phyloP scores from a whole-genome alignment of 2,888 invertebrate species.

The Scaptomyza cyrtandrae region DNA sequence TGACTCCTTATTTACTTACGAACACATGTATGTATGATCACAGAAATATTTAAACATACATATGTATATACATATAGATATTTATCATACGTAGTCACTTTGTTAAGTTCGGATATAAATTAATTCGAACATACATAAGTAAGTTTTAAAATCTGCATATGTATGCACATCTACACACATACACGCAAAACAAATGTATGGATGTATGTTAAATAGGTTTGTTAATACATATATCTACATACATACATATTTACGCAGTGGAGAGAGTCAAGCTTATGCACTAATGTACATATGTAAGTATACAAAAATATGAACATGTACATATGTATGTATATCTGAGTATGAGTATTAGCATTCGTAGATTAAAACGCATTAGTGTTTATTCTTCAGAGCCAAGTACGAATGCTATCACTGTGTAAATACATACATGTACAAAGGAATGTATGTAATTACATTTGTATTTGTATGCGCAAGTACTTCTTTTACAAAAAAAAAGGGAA shows the following conservation, averaged over 20 bases:
- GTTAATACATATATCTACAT: slow-evolving; percentile 1
- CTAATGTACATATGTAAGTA: slow-evolving; percentile 3
- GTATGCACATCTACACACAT: neutral
- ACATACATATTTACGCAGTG: slow-evolving; percentile 8
- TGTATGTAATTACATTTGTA: neutral
- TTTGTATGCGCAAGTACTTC: slow-evolving; percentile 15
- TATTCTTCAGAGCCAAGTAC: slow-evolving; percentile 7
- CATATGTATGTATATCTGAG: neutral
- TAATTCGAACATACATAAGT: slow-evolving; percentile 4
- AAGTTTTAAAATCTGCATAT: slow-evolving; percentile 9
- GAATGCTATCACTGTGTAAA: slow-evolving; percentile 5
- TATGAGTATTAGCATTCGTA: slow-evolving; percentile 2
- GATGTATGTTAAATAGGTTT: slow-evolving; percentile 7
- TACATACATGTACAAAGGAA: neutral
- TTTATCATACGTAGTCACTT: slow-evolving; percentile 18
- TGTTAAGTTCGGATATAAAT: slow-evolving; percentile 1
- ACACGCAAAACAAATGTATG: neutral
- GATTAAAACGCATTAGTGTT: slow-evolving; percentile 9
- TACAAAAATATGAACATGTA: slow-evolving; percentile 2
- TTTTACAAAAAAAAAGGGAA: slow-evolving; percentile 13
- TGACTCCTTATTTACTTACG: slow-evolving; percentile 12
- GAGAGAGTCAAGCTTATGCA: slow-evolving; percentile 27
- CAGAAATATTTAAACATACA: neutral
- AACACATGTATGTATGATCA: neutral
- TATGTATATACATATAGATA: neutral